These are phyloP conservation scores for Petrocephalus microphthalmus DNA, from an alignment of 2,113 vertebrate genomes.

Conservation along the genomic window DNA sequence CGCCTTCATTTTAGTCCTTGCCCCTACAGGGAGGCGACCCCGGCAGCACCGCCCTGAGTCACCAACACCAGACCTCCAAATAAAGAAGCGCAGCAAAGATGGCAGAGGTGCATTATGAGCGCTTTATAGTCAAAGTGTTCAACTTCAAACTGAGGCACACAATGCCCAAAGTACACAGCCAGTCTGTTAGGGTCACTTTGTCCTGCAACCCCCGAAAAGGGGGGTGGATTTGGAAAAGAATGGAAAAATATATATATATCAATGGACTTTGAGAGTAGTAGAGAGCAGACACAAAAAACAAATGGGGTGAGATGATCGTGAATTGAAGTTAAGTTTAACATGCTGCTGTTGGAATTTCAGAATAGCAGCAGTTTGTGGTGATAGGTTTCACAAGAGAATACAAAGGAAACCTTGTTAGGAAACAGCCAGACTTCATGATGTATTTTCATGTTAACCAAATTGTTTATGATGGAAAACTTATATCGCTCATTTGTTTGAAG, in stretches of 20 bases:
- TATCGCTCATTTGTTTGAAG: background rate
- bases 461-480: background rate
- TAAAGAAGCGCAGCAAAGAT: conserved; percentile 87
- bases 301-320: background rate
- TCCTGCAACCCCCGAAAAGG: background rate
- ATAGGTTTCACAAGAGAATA: background rate
- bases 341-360: background rate
- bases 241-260: background rate
- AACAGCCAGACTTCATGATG: background rate
- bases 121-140: background rate
- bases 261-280: background rate
- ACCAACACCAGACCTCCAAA: conserved; percentile 83
- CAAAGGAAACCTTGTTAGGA: background rate
- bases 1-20: background rate
- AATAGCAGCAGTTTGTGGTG: background rate
- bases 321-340: background rate
- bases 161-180: too few relatives aligned
- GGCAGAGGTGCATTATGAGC: conserved; percentile 74
- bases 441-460: background rate
- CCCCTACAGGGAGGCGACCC: conserved; percentile 73
- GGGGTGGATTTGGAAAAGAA: background rate
- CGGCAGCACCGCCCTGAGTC: conserved; percentile 76
- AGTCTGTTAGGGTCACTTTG: background rate
- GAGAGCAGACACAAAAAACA: background rate
- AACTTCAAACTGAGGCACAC: background rate